Evolutionary conservation across 1,140 invertebrate genomes (phyloP).

Genomic region (Drosophila nigrodunni): DNA sequence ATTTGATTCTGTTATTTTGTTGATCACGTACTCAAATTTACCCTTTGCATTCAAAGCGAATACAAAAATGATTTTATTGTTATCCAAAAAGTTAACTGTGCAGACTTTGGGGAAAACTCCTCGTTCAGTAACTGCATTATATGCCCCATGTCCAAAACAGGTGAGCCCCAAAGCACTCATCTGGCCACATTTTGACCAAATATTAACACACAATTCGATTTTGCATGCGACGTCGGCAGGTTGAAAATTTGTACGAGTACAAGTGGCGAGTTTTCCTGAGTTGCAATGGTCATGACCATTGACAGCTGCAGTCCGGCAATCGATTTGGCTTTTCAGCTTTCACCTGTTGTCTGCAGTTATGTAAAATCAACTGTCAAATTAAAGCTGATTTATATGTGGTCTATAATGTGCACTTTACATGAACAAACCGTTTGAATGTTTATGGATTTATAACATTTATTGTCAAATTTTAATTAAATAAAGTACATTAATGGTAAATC

Average conservation of each 20-base stretch:
- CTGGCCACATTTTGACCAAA: constrained; percentile 53
- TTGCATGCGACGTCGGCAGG: constrained; percentile 62
- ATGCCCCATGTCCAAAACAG: constrained; percentile 35
- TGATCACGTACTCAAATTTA: too few relatives aligned
- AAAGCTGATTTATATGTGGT: constrained; percentile 77
- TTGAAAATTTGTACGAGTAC: constrained; percentile 76
- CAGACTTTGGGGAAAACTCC: constrained; percentile 41
- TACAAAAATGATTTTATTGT: constrained; percentile 65
- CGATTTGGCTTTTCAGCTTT: constrained; percentile 63
- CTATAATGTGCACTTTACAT: constrained; percentile 64
- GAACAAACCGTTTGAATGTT: neutral
- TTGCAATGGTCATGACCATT: constrained; percentile 32
- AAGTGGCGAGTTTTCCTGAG: constrained; percentile 54
- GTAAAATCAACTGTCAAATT: constrained; percentile 79
- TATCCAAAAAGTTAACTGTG: constrained; percentile 28
- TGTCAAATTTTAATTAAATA: too few relatives aligned
- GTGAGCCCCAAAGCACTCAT: constrained; percentile 17
- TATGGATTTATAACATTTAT: neutral
- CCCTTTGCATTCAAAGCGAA: too few relatives aligned
- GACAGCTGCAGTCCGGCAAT: constrained; percentile 53
- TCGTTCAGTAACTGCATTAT: constrained; percentile 62
- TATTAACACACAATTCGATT: constrained; percentile 81
- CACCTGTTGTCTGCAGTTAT: constrained; percentile 77
- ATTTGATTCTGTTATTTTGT: too few relatives aligned
- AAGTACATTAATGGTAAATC: too few relatives aligned